A percentile compares a stretch with the other conserved stretches of the same genome.
Evolutionary conservation across 2,888 invertebrate genomes (phyloP).

Genomic region (Aporophyla lueneburgensis): DNA sequence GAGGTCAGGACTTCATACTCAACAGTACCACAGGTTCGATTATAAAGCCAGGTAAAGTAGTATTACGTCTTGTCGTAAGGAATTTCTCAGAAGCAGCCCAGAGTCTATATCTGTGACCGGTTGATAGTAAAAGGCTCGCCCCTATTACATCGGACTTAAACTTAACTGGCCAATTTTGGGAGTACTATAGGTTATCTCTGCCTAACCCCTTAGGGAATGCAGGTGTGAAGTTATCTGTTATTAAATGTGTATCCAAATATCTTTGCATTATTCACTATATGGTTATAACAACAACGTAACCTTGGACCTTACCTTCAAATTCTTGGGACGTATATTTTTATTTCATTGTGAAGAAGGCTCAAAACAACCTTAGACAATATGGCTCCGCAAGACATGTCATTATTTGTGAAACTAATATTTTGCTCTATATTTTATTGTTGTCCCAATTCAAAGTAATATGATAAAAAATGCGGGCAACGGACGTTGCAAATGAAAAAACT

Average conservation of each 20-base stretch:
- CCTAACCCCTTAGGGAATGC: too few species aligned
- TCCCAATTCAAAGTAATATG: conserved; percentile 63
- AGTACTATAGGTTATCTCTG: too few species aligned
- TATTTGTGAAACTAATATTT: conserved; percentile 77
- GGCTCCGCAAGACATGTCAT: conserved; percentile 69
- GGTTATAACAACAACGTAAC: background rate
- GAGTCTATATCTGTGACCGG: background rate
- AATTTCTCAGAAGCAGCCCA: background rate
- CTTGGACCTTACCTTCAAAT: conserved; percentile 28
- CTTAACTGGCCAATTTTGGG: background rate
- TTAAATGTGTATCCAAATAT: background rate
- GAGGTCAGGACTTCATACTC: too few species aligned
- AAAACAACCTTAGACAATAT: conserved; percentile 67
- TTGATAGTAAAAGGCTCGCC: background rate
- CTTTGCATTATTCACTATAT: background rate
- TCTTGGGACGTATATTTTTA: conserved; percentile 20
- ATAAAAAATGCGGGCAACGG: conserved; percentile 69
- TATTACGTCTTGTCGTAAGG: background rate
- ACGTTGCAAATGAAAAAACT: conserved; percentile 68
- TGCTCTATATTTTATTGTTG: conserved; percentile 86
- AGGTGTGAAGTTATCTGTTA: too few species aligned
- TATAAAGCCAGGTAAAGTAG: background rate
- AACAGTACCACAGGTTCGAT: too few species aligned
- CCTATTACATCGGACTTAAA: background rate
- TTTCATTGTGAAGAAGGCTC: conserved; percentile 60